phyloP scores from a whole-genome alignment of 92 coral and sea anemone species.

The Parazoanthus atlanticus region DNA sequence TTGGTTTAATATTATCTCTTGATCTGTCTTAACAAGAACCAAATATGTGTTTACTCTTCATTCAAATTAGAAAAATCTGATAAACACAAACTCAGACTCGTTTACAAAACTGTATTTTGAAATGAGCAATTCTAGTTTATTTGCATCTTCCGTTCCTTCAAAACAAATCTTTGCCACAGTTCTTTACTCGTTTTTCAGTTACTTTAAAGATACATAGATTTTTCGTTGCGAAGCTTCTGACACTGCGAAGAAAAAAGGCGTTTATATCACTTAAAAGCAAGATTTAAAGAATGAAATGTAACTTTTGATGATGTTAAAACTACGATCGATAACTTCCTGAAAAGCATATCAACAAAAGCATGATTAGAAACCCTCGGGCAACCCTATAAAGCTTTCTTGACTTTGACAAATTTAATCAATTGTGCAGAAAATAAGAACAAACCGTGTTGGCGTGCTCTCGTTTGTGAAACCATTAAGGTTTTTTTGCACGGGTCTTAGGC shows the following conservation, averaged over 20 bases:
- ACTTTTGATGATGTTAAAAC: background rate
- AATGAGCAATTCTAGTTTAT: background rate
- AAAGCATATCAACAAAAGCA: background rate
- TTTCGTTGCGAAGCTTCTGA: background rate
- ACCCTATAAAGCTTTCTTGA: background rate
- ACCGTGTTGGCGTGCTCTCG: background rate
- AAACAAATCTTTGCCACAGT: background rate
- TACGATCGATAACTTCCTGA: background rate
- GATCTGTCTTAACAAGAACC: background rate
- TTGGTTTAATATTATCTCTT: background rate
- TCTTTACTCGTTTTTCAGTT: background rate
- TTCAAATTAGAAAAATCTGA: background rate
- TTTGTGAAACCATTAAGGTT: background rate
- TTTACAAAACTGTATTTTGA: background rate
- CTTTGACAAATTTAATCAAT: background rate
- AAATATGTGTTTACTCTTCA: background rate
- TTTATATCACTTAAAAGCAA: background rate
- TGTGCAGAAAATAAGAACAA: conserved; percentile 1
- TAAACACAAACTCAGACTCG: background rate
- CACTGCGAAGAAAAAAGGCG: background rate
- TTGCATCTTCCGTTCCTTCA: background rate
- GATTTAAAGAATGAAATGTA: background rate
- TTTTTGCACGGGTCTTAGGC: background rate
- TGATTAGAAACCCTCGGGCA: background rate
- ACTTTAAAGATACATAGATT: background rate